Evolutionary conservation across 2,888 invertebrate genomes (phyloP).

Genomic region (Alcis repandata): DNA sequence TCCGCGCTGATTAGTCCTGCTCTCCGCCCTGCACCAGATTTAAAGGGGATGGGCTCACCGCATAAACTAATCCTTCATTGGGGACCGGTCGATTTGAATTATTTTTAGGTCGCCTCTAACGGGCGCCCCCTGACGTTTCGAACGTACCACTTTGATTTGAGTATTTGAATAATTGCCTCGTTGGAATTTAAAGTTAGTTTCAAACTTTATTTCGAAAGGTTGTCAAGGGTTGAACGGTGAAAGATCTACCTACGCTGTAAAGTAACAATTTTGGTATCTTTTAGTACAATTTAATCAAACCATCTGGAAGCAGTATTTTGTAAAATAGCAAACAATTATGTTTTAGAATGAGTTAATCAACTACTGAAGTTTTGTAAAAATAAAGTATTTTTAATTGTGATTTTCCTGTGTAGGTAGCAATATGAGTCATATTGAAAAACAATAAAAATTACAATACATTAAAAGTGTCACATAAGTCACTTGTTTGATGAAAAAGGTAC

Average conservation of each 20-base stretch:
- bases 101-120: conserved; percentile 62
- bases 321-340: too few species aligned
- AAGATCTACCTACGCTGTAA: conserved; percentile 7
- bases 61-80: conserved; percentile 77
- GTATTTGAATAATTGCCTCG: conserved; percentile 50
- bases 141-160: conserved; percentile 51
- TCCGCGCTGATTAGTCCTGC: conserved; percentile 82
- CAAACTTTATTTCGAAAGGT: conserved; percentile 35
- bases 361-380: too few species aligned
- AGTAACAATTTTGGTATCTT: neutral
- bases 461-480: too few species aligned
- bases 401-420: too few species aligned
- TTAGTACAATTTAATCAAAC: too few species aligned
- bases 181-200: conserved; percentile 46
- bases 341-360: too few species aligned
- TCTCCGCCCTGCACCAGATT: conserved; percentile 78
- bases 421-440: too few species aligned
- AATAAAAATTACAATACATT: too few species aligned
- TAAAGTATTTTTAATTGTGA: too few species aligned
- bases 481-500: too few species aligned
- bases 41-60: conserved; percentile 76
- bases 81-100: conserved; percentile 69
- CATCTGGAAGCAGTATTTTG: too few species aligned
- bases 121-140: conserved; percentile 52
- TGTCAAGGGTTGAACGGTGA: conserved; percentile 13